Base-by-base conservation (phyloP, 2,797 vertebrate species). In the Acestrorhynchus altus region DNA sequence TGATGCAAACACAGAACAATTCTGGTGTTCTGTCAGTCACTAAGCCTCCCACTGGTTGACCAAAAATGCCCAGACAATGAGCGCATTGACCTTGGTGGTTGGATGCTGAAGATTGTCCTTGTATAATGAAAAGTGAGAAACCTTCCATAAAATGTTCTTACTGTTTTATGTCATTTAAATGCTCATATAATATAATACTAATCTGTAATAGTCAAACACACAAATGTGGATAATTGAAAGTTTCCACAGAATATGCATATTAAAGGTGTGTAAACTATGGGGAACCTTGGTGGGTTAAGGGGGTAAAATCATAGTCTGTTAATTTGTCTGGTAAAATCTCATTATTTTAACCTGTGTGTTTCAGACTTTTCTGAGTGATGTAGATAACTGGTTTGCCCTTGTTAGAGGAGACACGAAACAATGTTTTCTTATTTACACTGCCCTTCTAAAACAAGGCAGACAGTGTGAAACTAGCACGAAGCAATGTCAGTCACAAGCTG, bases 21-120 rank as follows among this genome's bases (percentile, higher is more conserved):
- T 63, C 40, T 44, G 56, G 57, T 47, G 35, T 71, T 54, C 54
- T 72, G 11, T 65, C 46, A 59, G 64, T 65, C 68, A 56, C 28
- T 26, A 59, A 72, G 39, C 24, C 31, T 13, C 60, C 24, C 68
- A 64, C 76, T 46, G 12, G 28, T 10, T 24, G 68, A 71, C 51
- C 39, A 59, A 44, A 54, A 54, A 47, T 57, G 28, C 13, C 26
- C 20, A 9, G 10, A 56, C 42, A 65, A 24, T 24, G 44, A 39
- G 28, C 24, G 20, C 35, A 15, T 15, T 28, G 15, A 44, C 24
- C 51, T 51, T 44, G 28, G 63, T 80, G 31, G 61, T 60, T 51
- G 52, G 3, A 63, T 4, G 35, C 42, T 26, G 65, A 66, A 46
- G 42, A n/a, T 20, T 47, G 39, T 28, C n/a, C 10, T 67, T 46